Evolutionary conservation across 2,113 vertebrate genomes (phyloP).

Genomic region (Odontesthes bonariensis): DNA sequence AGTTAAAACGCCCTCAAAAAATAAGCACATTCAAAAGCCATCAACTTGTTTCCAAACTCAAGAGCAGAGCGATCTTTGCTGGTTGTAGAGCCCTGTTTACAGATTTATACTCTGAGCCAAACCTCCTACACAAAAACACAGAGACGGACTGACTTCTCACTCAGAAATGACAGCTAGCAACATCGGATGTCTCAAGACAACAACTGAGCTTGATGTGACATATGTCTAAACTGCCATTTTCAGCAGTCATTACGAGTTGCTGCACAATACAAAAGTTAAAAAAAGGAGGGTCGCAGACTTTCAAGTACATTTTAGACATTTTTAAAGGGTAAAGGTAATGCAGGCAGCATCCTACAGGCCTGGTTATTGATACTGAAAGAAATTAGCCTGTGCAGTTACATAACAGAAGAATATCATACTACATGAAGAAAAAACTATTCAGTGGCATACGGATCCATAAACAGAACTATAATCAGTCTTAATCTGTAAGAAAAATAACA

Average conservation of each 20-base stretch:
- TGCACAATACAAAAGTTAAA: not conserved
- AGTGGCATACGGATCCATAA: not conserved
- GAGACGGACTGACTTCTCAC: constrained; percentile 37
- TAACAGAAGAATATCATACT: not conserved
- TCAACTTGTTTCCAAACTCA: constrained; percentile 37
- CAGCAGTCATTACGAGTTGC: constrained; percentile 26
- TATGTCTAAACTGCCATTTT: constrained; percentile 41
- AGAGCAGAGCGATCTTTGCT: constrained; percentile 15
- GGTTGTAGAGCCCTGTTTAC: constrained; percentile 37
- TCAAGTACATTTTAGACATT: not conserved
- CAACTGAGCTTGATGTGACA: constrained; percentile 35
- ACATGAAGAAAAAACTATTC: not conserved
- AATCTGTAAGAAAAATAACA: not conserved
- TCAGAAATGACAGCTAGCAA: constrained; percentile 41
- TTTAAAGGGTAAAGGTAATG: too few relatives aligned
- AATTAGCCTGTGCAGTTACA: not conserved
- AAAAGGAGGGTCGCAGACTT: not conserved
- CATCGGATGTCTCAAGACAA: constrained; percentile 49
- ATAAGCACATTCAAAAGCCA: constrained; percentile 30
- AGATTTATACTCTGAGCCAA: constrained; percentile 25
- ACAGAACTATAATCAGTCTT: not conserved
- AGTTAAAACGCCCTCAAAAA: constrained; percentile 14
- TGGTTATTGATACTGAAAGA: constrained; percentile 15
- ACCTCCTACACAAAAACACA: constrained; percentile 39
- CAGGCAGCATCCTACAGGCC: not conserved